Percentiles rank a stretch among this genome's conserved stretches.
These are phyloP conservation scores for Caenorhabditis becei DNA, from an alignment of 2,888 invertebrate genomes.

Conservation along the genomic window DNA sequence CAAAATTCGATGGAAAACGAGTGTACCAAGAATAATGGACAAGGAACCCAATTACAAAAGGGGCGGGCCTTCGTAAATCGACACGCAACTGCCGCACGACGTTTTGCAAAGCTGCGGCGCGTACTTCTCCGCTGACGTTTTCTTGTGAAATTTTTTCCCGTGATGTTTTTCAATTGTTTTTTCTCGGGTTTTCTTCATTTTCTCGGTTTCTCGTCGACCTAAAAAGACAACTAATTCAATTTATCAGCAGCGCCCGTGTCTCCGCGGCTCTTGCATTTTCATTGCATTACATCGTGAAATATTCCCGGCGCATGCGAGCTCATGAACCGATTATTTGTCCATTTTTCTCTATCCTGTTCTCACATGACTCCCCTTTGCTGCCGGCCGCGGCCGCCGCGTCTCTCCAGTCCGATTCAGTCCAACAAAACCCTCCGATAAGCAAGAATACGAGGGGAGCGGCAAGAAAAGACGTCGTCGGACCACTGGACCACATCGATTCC, in stretches of 20 bases:
- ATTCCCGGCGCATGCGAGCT: background rate
- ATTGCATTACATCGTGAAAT: slow-evolving; percentile 15
- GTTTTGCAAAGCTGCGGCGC: background rate
- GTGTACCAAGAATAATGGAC: background rate
- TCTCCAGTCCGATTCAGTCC: slow-evolving; percentile 25
- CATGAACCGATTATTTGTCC: slow-evolving; percentile 7
- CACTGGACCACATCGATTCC: slow-evolving; percentile 56
- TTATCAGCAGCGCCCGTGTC: background rate
- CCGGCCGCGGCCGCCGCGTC: background rate
- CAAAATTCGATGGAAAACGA: background rate
- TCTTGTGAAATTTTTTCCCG: background rate
- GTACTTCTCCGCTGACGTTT: background rate
- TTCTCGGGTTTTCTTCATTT: background rate
- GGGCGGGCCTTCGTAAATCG: slow-evolving; percentile 27
- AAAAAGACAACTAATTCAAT: background rate
- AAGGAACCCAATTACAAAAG: background rate
- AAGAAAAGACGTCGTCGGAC: slow-evolving; percentile 18
- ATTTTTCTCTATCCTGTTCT: background rate
- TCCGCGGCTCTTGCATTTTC: background rate
- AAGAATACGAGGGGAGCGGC: slow-evolving; percentile 30
- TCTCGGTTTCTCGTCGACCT: background rate
- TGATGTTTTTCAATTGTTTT: background rate
- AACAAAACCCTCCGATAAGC: slow-evolving; percentile 44
- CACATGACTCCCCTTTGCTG: slow-evolving; percentile 4
- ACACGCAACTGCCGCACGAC: slow-evolving; percentile 16